These are phyloP conservation scores for Cirrhinus mrigala DNA, from an alignment of 2,797 vertebrate species.

Conservation along the genomic window DNA sequence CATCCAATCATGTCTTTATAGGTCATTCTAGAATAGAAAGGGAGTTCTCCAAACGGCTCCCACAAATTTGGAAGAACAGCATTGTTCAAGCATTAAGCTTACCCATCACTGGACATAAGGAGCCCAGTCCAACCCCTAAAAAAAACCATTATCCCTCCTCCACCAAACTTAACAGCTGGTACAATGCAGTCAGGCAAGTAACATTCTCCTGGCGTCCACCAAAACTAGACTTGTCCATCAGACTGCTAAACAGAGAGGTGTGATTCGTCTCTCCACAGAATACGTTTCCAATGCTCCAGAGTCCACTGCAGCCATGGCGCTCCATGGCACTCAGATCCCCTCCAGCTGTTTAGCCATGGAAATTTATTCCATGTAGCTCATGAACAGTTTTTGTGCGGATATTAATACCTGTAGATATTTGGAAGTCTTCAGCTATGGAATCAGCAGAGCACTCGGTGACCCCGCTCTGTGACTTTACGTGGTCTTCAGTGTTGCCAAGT, in stretches of 20 bases:
- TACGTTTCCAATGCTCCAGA: neutral
- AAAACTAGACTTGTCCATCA: neutral
- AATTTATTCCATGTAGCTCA: neutral
- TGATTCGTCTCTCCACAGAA: neutral
- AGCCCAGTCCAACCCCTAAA: neutral
- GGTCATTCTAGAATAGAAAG: neutral
- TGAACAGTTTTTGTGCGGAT: neutral
- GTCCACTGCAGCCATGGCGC: neutral
- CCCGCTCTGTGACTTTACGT: neutral
- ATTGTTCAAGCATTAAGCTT: neutral
- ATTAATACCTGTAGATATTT: neutral
- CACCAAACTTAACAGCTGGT: neutral
- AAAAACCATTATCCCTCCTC: neutral
- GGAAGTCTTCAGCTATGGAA: neutral
- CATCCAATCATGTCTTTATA: neutral
- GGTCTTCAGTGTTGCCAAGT: neutral
- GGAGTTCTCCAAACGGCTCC: neutral
- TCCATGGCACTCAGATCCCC: neutral
- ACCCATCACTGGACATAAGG: neutral
- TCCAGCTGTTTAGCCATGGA: neutral
- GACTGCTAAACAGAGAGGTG: neutral
- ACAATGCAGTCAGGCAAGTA: neutral
- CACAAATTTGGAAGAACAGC: neutral
- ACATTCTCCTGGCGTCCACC: neutral
- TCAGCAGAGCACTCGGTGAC: neutral